Evolutionary conservation across 2,113 vertebrate species (phyloP), one percentile per base, ranked within the genome.

Genomic region (Quiscalus mexicanus): DNA sequence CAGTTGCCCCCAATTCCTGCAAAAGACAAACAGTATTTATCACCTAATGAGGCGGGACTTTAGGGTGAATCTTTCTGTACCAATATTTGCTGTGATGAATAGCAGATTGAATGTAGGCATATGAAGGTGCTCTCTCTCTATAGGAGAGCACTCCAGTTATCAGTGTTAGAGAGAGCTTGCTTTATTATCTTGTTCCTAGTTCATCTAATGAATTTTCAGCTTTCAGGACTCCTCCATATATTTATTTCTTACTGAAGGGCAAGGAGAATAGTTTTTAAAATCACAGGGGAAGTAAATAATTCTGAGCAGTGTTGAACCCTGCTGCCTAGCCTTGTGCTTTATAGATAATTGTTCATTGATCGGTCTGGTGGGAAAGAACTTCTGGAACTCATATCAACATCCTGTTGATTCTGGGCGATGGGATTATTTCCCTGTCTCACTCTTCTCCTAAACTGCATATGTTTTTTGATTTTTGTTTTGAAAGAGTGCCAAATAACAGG

Each of bases 331-430:
- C 60, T 64, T 90, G 4, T 87, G 60, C 71, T 96, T 96, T 90
- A 83, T 64, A 90, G 95, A 67, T 94, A 96, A 94, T 96, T 94
- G 92, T 49, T 95, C 95, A 96, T 91, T 93, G 88, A 96, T 93
- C 79, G 84, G 56, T 88, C 85, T 95, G 80, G 47, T 75, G 69
- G 49, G 52, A 94, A 84, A 39, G 76, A 92, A 86, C 53, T 93
- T 86, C 68, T 91, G 63, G 17, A 88, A 86, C 73, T 91, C 41
- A 18, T 74, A 92, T 60, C 68, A 94, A 77, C 60, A 86, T 68
- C 85, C 67, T 84, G 87, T 96, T 96, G 83, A 84, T 94, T 68
- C 77, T 78, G 69, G 41, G 63, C 84, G 55, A 42, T 89, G 16
- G 47, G 60, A 12, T 82, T 92, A 87, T 87, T 82, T 75, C 22